phyloP scores from a whole-genome alignment of 2,113 vertebrate genomes.

The Rafetus swinhoei region DNA sequence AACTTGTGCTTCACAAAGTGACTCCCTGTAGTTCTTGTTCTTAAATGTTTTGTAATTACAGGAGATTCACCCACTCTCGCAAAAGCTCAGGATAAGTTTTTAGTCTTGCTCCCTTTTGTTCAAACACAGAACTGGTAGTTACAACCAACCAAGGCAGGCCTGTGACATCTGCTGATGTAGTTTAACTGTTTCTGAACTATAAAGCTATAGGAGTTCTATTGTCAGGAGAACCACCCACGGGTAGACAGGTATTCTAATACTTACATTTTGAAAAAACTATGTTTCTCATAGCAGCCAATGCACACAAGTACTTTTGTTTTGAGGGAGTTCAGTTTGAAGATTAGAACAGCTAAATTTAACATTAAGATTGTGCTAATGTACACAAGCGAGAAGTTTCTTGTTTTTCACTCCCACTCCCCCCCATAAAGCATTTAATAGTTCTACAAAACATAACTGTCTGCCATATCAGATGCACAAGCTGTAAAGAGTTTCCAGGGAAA shows the following conservation, averaged over 20 bases:
- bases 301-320: not conserved
- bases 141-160: not conserved
- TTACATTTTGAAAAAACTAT: not conserved
- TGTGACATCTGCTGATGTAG: not conserved
- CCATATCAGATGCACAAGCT: slow-evolving; percentile 11
- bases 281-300: not conserved
- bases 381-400: slow-evolving; percentile 15
- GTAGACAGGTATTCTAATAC: not conserved
- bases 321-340: slow-evolving; percentile 28
- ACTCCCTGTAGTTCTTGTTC: rapidly evolving
- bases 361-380: not conserved
- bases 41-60: not conserved
- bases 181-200: not conserved
- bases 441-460: slow-evolving; percentile 7
- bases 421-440: not conserved
- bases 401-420: slow-evolving; percentile 1
- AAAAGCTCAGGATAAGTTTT: not conserved
- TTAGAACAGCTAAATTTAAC: not conserved
- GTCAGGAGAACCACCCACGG: not conserved
- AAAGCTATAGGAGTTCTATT: rapidly evolving
- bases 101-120: not conserved
- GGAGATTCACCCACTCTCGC: not conserved
- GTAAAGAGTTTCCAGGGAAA: slow-evolving; percentile 52
- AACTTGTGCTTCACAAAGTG: rapidly evolving
- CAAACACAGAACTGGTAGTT: not conserved